Percentiles rank a stretch among this genome's conserved stretches.
Evolutionary conservation across 2,113 vertebrate genomes (phyloP).

Genomic region (Aix galericulata): DNA sequence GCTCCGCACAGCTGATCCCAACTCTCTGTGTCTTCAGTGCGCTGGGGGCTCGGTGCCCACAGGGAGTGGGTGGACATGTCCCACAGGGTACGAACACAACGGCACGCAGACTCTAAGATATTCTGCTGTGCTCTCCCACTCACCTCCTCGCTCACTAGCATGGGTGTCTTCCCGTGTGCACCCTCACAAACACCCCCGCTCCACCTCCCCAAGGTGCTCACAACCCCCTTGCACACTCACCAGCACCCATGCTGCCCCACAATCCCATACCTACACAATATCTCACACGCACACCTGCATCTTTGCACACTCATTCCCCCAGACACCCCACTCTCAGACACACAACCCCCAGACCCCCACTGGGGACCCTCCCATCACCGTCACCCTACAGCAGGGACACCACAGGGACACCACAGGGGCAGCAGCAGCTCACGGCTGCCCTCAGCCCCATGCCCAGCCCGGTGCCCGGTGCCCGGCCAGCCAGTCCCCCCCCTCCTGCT

Average conservation of each 20-base stretch:
- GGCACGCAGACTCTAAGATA: background rate
- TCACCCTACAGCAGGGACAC: accelerated
- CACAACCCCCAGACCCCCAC: background rate
- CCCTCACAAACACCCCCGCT: accelerated
- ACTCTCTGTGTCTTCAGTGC: accelerated
- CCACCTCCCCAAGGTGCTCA: accelerated
- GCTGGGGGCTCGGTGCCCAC: background rate
- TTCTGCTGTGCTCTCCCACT: background rate
- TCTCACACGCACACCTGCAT: accelerated
- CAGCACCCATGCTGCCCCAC: no score
- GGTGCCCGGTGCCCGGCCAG: background rate
- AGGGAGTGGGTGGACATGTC: accelerated
- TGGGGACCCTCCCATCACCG: background rate
- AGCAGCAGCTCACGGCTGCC: accelerated
- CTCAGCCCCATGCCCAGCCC: background rate
- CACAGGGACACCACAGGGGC: accelerated
- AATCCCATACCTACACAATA: background rate
- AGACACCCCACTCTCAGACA: accelerated
- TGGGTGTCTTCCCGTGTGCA: accelerated
- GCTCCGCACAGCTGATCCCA: accelerated
- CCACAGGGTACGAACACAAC: accelerated
- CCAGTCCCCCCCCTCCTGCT: background rate
- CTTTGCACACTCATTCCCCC: accelerated
- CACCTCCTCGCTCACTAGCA: background rate
- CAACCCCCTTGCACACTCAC: background rate